Base-by-base conservation (phyloP, 2,888 invertebrate species). In the Bunonema sp. region DNA sequence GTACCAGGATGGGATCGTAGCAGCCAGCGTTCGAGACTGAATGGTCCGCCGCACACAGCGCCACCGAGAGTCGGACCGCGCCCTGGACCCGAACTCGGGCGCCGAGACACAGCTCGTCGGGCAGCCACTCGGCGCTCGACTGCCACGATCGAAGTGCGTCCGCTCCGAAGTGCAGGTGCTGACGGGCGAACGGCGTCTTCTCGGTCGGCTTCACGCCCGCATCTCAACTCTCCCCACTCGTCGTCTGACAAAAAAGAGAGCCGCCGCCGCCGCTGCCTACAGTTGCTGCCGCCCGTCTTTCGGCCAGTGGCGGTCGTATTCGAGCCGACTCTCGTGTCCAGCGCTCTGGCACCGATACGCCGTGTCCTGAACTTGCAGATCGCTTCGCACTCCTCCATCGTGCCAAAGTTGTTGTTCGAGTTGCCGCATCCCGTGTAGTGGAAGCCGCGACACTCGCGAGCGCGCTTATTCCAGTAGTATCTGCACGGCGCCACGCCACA, bases 351-450 rank as follows among this genome's bases (percentile, higher is more conserved):
- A 12, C 20, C 10, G 12, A 20, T 22, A 16, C 20, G 16, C 19
- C 10, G 2, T 30, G 7, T 36, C 16, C 16, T 37, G 32, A 37
- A 3, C 2, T 18, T 37, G 23, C 46, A 42, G 20, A 19, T 52
- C 4, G 35, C 33, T 30, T 53, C 46, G 41, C 61, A 61, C 21
- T 60, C 60, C 12, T 56, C 48, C 4, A 46, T 42, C 3, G 51
- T 49, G 33, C 46, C 36, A 42, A 63, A 63, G 32, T 54, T 57
- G 37, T 63, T 63, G 10, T 43, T 42, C 22, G 51, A 51, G 32
- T 54, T 46, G 28, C 62, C 64, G 36, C 64, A 62, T 12, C 65
- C 65, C 1, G 62, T 60, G 46, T 65, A 65, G 42, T 65, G 64
- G 35, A 65, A 64, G n/a, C 57, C 60, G 38, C 44, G 43, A 31